Evolutionary conservation across 92 coral and sea anemone genomes (phyloP).

Genomic region (Muricea muricata): DNA sequence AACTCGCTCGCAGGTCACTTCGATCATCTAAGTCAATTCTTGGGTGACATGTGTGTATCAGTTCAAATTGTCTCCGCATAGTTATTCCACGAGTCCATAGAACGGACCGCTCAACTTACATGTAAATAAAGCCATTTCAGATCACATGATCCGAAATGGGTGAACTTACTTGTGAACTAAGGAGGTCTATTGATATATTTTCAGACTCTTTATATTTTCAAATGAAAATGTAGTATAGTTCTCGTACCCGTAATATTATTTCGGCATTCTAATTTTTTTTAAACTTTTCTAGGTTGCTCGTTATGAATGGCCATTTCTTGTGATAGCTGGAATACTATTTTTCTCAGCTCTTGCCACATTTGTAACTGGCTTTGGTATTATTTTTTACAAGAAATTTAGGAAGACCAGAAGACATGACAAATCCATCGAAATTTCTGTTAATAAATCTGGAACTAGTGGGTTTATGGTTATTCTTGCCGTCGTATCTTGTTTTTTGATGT

Average conservation of each 20-base stretch:
- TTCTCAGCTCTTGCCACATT: background rate
- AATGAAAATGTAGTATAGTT: background rate
- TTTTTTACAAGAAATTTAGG: background rate
- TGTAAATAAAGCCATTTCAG: too few relatives aligned
- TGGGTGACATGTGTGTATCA: too few relatives aligned
- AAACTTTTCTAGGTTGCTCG: background rate
- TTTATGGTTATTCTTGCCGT: background rate
- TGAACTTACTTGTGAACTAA: too few relatives aligned
- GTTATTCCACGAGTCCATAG: too few relatives aligned
- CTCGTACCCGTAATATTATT: background rate
- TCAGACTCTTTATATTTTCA: too few relatives aligned
- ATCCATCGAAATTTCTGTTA: too few relatives aligned
- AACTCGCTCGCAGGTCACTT: too few relatives aligned
- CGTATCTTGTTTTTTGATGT: conserved; percentile 11
- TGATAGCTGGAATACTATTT: background rate
- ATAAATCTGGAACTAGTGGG: background rate
- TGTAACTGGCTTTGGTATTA: background rate
- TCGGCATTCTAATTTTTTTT: background rate
- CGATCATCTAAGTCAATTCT: too few relatives aligned
- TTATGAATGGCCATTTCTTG: conserved; percentile 14
- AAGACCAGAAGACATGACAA: background rate
- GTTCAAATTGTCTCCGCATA: too few relatives aligned
- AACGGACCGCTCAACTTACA: too few relatives aligned
- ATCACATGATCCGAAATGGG: too few relatives aligned
- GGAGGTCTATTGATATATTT: too few relatives aligned